Evolutionary conservation across 2,888 invertebrate genomes (phyloP).

Genomic region (Lomographa bimaculata): DNA sequence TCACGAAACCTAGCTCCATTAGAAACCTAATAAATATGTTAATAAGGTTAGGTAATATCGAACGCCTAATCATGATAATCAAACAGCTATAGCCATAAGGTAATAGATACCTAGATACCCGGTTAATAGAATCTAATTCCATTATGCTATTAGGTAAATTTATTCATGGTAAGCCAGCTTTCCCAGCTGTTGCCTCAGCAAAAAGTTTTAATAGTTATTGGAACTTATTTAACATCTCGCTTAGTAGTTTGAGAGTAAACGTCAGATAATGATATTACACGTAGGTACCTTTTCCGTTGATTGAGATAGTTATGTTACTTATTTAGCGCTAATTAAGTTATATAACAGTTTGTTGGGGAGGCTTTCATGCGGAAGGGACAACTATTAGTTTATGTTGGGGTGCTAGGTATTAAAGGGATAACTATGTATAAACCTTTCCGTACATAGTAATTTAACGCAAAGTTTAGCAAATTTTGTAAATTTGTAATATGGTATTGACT

Average conservation of each 20-base stretch:
- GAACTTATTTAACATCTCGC: conserved; percentile 22
- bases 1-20: conserved; percentile 10
- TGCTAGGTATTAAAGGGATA: too few species aligned
- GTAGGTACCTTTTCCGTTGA: conserved; percentile 14
- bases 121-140: conserved; percentile 45
- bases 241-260: conserved; percentile 1
- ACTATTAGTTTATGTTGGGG: too few species aligned
- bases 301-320: conserved; percentile 9
- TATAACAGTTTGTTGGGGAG: too few species aligned
- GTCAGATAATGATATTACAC: conserved; percentile 6
- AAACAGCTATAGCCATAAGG: conserved; percentile 18
- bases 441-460: too few species aligned
- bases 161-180: conserved; percentile 44
- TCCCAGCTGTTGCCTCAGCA: conserved; percentile 35
- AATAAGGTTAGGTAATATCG: conserved; percentile 16
- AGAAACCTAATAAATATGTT: conserved; percentile 15
- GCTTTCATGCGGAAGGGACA: conserved; percentile 1
- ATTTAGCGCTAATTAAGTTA: conserved; percentile 7
- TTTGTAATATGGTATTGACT: too few species aligned
- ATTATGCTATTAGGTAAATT: conserved; percentile 50
- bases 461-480: too few species aligned
- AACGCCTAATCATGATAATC: conserved; percentile 20
- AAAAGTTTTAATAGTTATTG: conserved; percentile 37
- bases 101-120: conserved; percentile 15
- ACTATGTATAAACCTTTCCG: too few species aligned